These are phyloP conservation scores for Dendronephthya gigantea DNA, from an alignment of 64 coral and sea anemone species.

Conservation along the genomic window DNA sequence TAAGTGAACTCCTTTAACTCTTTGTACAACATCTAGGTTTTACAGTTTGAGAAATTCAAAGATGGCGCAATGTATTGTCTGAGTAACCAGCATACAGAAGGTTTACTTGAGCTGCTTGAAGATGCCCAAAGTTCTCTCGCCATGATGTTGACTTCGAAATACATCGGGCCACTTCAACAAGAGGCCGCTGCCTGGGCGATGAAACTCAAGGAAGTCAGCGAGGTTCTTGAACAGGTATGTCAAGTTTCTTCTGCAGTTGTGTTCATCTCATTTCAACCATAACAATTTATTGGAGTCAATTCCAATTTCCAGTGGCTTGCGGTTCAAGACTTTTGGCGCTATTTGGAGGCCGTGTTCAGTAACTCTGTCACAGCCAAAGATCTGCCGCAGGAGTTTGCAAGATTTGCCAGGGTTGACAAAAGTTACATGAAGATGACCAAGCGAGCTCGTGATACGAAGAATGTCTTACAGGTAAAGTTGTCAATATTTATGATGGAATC, in stretches of 20 bases:
- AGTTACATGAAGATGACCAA: constrained; percentile 99
- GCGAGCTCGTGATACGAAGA: constrained; percentile 90
- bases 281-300: neutral
- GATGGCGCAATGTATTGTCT: constrained; percentile 76
- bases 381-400: constrained; percentile 81
- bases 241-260: no score
- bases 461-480: constrained; percentile 69
- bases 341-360: neutral
- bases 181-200: constrained; percentile 94
- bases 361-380: constrained; percentile 33
- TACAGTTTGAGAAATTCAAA: constrained; percentile 93
- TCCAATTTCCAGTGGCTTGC: neutral
- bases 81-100: constrained; percentile 83
- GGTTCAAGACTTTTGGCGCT: constrained; percentile 10
- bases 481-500: neutral
- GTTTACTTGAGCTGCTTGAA: constrained; percentile 70
- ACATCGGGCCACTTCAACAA: constrained; percentile 86
- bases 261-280: no score
- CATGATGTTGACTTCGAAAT: constrained; percentile 86
- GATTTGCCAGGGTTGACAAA: constrained; percentile 92
- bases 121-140: constrained; percentile 92
- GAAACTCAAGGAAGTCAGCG: constrained; percentile 83
- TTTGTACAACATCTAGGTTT: constrained; percentile 66
- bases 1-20: no score
- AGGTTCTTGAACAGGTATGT: constrained; percentile 95